Base-by-base conservation (phyloP, 2,888 invertebrate genomes). In the Melipona beecheii region DNA sequence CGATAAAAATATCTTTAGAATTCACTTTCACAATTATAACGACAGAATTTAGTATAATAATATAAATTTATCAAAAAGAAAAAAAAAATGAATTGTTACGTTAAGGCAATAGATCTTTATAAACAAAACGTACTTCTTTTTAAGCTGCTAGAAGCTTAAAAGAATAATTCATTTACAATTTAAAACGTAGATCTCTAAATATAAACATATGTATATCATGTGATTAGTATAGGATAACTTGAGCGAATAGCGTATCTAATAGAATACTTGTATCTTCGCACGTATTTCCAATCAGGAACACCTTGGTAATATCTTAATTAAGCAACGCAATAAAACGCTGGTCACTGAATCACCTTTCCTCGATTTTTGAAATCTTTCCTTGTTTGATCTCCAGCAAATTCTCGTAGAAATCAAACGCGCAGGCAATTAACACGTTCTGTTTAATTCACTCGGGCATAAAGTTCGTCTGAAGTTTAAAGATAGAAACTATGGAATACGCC, bases 271-370 rank as follows among this genome's bases (percentile, higher is more conserved):
- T 19, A 13, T 21, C 58, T 52, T 60, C 31, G 4, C 2, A 4
- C 1, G 4, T 4, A 0, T 4, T 31, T 31, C 31, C 31, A 72
- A 71, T 13, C 24, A 65, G 56, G 60, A 52, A 43, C 56, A 31
- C 50, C 31, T 4, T 31, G 65, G 11, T 9, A 31, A 77, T 68
- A 77, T 43, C 58, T 74, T 52, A 65, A 79, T 64, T 71, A 50
- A 60, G 65, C 70, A n/a, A 50, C 71, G 78, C 75, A 84, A 81
- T 86, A 84, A 84, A 73, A 65, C 24, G 60, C 80, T 84, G 73
- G 66, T n/a, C 78, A 87, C 60, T 21, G 36, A 60, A 31, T 36
- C 50, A 17, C 36, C 13, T 36, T 74, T 76, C 6, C 56, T 21
- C 60, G 56, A 77, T 54, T 60, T 56, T 13, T 58, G 15, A 19